Evolutionary conservation across 2,888 invertebrate species (phyloP), one percentile per base, ranked within the genome.

Genomic region (Acrobasis suavella): DNA sequence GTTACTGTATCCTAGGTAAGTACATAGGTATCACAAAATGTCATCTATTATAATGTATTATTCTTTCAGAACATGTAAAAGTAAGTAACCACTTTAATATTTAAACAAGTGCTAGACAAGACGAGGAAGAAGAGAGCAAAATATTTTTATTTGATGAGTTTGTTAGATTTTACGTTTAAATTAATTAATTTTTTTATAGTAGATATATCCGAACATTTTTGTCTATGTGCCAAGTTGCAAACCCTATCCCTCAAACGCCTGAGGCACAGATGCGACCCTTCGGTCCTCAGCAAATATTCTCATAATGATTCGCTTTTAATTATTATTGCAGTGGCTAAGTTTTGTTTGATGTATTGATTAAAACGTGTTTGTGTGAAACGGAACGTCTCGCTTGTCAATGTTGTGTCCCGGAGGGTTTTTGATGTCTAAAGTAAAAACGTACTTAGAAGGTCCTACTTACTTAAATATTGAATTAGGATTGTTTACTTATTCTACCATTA

Each of bases 261-360:
- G 76, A 70, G 85, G 91, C 86, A 46, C 49, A 55, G 62, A 65
- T 72, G 72, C 76, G 77, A 75, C 85, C 88, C 85, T 85, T 81
- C 77, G 80, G 89, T 91, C 91, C 91, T 91, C 78, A 78, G 80
- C 91, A 92, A 92, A 91, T 92, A 92, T 91, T 86, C 81, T 85
- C 83, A 87, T 88, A 90, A 91, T 91, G 85, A 91, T 91, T 86
- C 89, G 87, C 82, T 92, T 91, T 91, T 91, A 91, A 92, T 92
- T 92, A 91, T 92, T 91, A 91, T 91, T 88, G 89, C 86, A 85
- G 87, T 84, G 86, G 86, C 81, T 80, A 84, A 87, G 85, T 89
- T 87, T 83, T 91, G 91, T 92, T 92, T 92, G 91, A 92, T 87
- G 90, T 91, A 91, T 91, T 92, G 91, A 91, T 92, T 91, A 92